Evolutionary conservation across 2,797 vertebrate species (phyloP), one percentile per base, ranked within the genome.

Genomic region (Eulemur rubriventer): DNA sequence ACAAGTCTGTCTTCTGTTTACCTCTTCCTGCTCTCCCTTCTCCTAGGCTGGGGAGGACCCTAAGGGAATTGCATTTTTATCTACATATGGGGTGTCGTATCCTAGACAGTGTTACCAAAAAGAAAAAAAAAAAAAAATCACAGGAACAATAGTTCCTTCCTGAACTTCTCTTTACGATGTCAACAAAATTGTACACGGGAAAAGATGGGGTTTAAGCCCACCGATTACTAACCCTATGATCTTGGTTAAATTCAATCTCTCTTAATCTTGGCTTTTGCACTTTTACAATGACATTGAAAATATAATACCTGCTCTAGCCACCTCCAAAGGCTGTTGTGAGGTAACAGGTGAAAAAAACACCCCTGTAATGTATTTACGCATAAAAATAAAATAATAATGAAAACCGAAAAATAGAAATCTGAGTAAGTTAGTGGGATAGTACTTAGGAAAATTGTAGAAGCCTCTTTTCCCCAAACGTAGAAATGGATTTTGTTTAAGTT

Each of bases 271-370:
- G 13, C 5, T 63, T 88, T 85, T 86, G 72, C 13, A 70, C 61
- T 83, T 92, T 89, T 59, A 86, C 83, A 82, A 84, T 72, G 70
- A 38, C 46, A 38, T 18, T 72, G 81, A n/a, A 72, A 89, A 79
- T 41, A 57, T 61, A 65, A 41, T 30, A 7, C 13, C 80, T 73
- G 20, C 48, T 86, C 30, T 70, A 41, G 38, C 41, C 41, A 50
- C 28, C 50, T 78, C 59, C 46, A 57, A 35, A 76, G 22, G 28
- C 67, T 82, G 48, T 72, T 50, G 76, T 73, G 82, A 88, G 30
- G 26, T 59, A 61, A 46, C 22, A 12, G 46, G 61, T 35, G 43
- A 81, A 48, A 59, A 89, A 41, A 33, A 38, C 8, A 4, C 7
- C n/a, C 33, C 22, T 87, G 55, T 13, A 55, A 46, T 70, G 30